phyloP scores from a whole-genome alignment of 2,888 invertebrate genomes.

The Drosophila setosimentum region DNA sequence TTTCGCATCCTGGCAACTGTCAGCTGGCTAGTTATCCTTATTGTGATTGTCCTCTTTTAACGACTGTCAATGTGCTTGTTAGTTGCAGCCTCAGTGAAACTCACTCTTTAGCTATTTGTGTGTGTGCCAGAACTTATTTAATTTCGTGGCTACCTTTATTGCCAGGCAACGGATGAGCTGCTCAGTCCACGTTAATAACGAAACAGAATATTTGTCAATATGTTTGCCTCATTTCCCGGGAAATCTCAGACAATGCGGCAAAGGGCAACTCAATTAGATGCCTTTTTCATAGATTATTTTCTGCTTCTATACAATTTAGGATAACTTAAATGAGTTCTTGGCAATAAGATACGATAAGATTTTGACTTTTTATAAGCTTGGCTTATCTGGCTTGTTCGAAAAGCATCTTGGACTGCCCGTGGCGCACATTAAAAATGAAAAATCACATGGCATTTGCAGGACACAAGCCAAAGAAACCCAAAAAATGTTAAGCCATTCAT shows the following conservation, averaged over 20 bases:
- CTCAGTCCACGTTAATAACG: conserved; percentile 20
- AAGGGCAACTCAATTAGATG: conserved; percentile 38
- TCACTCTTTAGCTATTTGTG: not conserved
- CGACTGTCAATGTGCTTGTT: conserved; percentile 52
- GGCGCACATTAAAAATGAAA: conserved; percentile 53
- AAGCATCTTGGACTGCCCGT: conserved; percentile 5
- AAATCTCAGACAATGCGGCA: not conserved
- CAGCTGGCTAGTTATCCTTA: conserved; percentile 10
- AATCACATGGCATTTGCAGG: conserved; percentile 32
- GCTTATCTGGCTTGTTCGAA: conserved; percentile 18
- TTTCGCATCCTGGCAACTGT: conserved; percentile 19
- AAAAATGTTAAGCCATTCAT: conserved; percentile 35
- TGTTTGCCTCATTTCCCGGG: conserved; percentile 12
- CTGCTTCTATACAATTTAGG: not conserved
- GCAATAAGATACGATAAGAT: not conserved
- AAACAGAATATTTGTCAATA: conserved; percentile 20
- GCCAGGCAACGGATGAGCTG: conserved; percentile 20
- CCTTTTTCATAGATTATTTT: conserved; percentile 10
- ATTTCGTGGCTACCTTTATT: conserved; percentile 45
- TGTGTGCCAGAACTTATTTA: conserved; percentile 37
- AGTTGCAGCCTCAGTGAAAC: conserved; percentile 20
- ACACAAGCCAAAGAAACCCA: conserved; percentile 28
- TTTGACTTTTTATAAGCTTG: not conserved
- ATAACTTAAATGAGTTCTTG: conserved; percentile 15
- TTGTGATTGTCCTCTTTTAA: conserved; percentile 45